phyloP scores from a whole-genome alignment of 2,797 vertebrate species.

The Falco cherrug region DNA sequence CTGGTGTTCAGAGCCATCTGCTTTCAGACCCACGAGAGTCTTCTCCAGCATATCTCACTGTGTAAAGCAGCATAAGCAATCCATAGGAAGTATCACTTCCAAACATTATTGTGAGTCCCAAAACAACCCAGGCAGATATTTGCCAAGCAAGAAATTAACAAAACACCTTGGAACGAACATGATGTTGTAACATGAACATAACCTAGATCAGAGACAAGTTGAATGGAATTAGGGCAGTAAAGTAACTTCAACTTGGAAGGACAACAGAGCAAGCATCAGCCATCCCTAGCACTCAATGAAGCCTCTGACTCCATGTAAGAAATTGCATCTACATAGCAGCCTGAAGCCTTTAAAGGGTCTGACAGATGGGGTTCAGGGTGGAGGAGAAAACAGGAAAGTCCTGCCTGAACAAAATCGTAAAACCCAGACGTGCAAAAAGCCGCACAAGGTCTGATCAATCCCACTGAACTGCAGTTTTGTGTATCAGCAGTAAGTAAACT shows the following conservation, averaged over 20 bases:
- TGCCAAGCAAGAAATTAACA: background rate
- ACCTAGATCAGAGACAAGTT: background rate
- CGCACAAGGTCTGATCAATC: background rate
- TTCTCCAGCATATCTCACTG: background rate
- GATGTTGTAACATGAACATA: background rate
- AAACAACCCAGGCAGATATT: background rate
- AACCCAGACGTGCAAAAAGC: background rate
- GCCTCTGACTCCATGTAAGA: background rate
- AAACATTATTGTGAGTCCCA: background rate
- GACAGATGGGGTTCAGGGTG: background rate
- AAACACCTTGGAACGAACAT: background rate
- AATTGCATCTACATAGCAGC: background rate
- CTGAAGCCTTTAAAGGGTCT: background rate
- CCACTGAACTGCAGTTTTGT: background rate
- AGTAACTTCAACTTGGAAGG: background rate
- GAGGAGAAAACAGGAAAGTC: background rate
- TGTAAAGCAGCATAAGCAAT: too few relatives aligned
- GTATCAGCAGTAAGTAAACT: background rate
- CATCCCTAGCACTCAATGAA: accelerated
- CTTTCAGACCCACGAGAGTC: background rate
- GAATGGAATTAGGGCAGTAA: background rate
- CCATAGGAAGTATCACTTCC: background rate
- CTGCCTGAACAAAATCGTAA: accelerated
- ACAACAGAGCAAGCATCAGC: background rate
- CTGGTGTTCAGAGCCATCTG: background rate